Conservation (phyloP, 2,797 vertebrate species). For the Leuciscus waleckii region DNA sequence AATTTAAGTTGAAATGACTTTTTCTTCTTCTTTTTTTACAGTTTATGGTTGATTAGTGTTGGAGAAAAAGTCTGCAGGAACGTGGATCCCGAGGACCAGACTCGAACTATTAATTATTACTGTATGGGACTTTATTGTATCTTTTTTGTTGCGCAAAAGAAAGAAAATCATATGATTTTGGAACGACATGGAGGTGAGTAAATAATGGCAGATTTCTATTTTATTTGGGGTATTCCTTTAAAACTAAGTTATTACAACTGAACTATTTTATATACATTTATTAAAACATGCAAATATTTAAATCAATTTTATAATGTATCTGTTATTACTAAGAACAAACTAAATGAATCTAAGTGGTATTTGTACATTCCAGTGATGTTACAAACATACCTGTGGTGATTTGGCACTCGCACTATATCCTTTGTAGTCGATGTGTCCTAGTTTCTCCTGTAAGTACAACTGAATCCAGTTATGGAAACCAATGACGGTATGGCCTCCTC, state of each 20-base stretch:
- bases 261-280: neutral
- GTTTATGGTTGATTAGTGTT: no score
- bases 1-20: no score
- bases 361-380: neutral
- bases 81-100: neutral
- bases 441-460: conserved; percentile 85
- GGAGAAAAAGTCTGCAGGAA: neutral
- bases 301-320: neutral
- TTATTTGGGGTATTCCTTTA: neutral
- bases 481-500: conserved; percentile 80
- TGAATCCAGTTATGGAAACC: conserved; percentile 88
- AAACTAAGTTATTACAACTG: neutral
- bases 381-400: conserved; percentile 73
- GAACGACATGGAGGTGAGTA: neutral
- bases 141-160: neutral
- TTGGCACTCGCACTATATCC: conserved; percentile 78
- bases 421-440: conserved; percentile 84
- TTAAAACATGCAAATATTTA: neutral
- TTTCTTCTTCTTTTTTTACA: no score
- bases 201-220: neutral
- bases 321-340: neutral
- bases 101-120: neutral
- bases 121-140: neutral
- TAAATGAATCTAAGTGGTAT: neutral
- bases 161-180: neutral